A percentile compares a stretch with the other conserved stretches of the same genome.
Conservation (phyloP, 2,888 invertebrate genomes). For the Seladonia tumulorum region DNA sequence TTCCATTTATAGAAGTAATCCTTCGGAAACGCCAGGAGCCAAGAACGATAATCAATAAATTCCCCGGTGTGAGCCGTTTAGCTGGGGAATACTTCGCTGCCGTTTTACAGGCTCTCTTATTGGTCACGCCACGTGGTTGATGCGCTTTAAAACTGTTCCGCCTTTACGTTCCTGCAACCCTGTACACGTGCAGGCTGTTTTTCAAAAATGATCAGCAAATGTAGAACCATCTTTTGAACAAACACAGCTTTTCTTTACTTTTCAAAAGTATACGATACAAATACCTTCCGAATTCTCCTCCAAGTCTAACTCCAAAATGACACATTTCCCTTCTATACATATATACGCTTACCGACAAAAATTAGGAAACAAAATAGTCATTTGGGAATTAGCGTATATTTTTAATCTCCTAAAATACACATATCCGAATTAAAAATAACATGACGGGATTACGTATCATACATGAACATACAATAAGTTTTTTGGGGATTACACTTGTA, state of each 20-base stretch:
- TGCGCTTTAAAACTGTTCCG: constrained; percentile 20
- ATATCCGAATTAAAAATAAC: no score
- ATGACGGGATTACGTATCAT: no score
- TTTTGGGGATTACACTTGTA: no score
- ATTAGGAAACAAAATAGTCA: no score
- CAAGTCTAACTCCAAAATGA: no score
- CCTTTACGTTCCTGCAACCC: background rate
- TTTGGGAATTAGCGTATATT: no score
- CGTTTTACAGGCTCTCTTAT: constrained; percentile 30
- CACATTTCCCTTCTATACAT: no score
- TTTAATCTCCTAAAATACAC: no score
- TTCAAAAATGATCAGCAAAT: background rate
- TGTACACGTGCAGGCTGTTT: background rate
- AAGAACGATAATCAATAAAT: constrained; percentile 52
- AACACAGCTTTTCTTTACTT: background rate
- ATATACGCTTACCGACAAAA: no score
- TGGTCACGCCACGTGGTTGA: constrained; percentile 30
- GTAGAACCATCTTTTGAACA: background rate
- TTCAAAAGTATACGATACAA: no score
- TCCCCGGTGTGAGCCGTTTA: constrained; percentile 31
- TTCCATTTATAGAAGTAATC: constrained; percentile 34
- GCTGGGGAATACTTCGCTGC: constrained; percentile 30
- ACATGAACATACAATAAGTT: no score
- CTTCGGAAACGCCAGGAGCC: constrained; percentile 24
- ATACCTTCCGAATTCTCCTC: no score